Percentiles rank a stretch among this genome's conserved stretches.
Conservation (phyloP, 2,797 vertebrate genomes). For the Peromyscus aztecus region DNA sequence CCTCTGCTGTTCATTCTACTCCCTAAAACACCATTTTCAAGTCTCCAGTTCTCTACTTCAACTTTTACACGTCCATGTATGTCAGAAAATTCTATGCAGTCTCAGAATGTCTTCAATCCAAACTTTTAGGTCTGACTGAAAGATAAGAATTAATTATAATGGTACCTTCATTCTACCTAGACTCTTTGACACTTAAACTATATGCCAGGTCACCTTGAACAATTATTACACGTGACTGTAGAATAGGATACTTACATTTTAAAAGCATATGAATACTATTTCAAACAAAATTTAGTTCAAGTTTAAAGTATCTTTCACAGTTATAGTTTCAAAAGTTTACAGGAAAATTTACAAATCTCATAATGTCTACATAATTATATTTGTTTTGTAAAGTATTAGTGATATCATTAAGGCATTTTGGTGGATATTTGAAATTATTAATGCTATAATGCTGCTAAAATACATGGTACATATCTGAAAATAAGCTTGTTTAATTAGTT, state of each 20-base stretch:
- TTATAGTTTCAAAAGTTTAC: background rate
- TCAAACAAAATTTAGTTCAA: background rate
- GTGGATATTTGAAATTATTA: background rate
- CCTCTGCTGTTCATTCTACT: fast-evolving
- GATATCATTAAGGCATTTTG: background rate
- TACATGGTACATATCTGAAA: background rate
- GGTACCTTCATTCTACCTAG: background rate
- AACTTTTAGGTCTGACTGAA: background rate
- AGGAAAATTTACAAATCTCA: background rate
- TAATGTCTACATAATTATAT: background rate
- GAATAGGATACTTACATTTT: background rate
- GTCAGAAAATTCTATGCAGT: background rate
- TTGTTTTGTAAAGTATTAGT: conserved; percentile 15
- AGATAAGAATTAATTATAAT: background rate
- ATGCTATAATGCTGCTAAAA: background rate
- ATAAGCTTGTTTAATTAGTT: background rate
- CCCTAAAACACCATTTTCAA: fast-evolving
- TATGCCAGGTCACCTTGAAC: background rate
- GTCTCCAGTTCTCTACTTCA: background rate
- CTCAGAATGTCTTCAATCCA: background rate
- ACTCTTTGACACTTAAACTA: background rate
- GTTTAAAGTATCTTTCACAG: background rate
- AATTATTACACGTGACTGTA: background rate
- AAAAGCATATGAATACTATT: background rate
- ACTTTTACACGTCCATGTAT: background rate